Base-by-base conservation (phyloP, 2,113 vertebrate species). In the Neotoma lepida region DNA sequence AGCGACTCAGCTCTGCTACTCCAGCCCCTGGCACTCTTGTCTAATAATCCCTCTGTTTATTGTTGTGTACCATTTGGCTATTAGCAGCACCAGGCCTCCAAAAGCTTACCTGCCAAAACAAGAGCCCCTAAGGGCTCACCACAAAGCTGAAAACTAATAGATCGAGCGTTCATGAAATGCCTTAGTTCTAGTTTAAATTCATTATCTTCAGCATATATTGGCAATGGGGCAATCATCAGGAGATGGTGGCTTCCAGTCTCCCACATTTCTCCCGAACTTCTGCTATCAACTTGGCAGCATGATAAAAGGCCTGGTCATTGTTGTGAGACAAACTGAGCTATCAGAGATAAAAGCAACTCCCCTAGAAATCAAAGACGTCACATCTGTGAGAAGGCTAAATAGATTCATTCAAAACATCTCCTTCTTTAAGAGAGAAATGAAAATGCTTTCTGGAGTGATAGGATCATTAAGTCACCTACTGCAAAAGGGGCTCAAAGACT, bases 41-140 rank as follows among this genome's bases (percentile, higher is more conserved):
- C 94, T 70, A 80, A 95, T 93, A 95, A 96, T 93, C 41, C 6
- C 30, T 74, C 14, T 17, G 61, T 73, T 94, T 93, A 85, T 89
- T 82, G 74, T 39, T 73, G 28, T 30, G 66, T 78, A 85, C 54
- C 87, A 91, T 88, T 89, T 93, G 64, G 66, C 80, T 88, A 63
- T 76, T 74, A 93, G 91, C 85, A 51, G 9, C n/a, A 86, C n/a
- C 77, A 86, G 73, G 49, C 94, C 64, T 46, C 33, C 18, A 90
- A 56, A 95, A 95, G 70, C 95, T 96, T 76, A 77, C 78, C 86
- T 87, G 85, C 63, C 51, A 92, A 13, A 18, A 63, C 61, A 76
- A 70, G 46, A 58, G n/a, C 56, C 28, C 9, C 66, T 91, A 91
- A 97, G 74, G 71, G 76, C 49, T 92, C 17, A 82, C 18, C 56